Evolutionary conservation across 1,140 invertebrate genomes (phyloP), one percentile per base, ranked within the genome.

Genomic region (silkworm (Bombyx mori)): DNA sequence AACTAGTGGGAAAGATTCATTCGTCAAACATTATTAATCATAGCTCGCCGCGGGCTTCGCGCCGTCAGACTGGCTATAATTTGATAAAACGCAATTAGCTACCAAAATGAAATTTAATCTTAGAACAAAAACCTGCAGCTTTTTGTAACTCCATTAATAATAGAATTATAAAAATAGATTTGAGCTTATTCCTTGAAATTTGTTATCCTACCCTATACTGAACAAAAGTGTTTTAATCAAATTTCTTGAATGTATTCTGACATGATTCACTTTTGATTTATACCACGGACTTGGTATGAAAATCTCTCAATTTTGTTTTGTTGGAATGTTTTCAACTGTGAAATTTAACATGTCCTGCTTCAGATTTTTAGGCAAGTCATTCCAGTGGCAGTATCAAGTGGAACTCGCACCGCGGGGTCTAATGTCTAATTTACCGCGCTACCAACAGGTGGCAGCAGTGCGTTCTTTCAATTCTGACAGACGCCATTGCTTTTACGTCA

Each of bases 61-160:
- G 73, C 73, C 65, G 69, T 72, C 75, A 64, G 77, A 76, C 77
- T 80, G 75, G 75, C 77, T 78, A 83, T 85, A 85, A 87, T 87
- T 85, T 87, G 84, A 87, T 87, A 87, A 85, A 86, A 87, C 72
- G 78, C 82, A 85, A 87, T 85, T 85, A 87, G 84, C 82, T 87
- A 87, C 83, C 82, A 87, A 82, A 76, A 78, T 82, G 78, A 81
- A 86, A 84, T 82, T 82, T 84, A 81, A 87, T 87, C 75, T 79
- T 66, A 68, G 68, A 69, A 35, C 26, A 35, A 35, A 35, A 35
- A 35, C 26, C 26, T 35, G 67, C 72, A 66, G 69, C 68, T 73
- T 82, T 80, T 77, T 67, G 63, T 58, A 63, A 71, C 69, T 76
- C 71, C 75, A 75, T 35, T 35, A 35, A 35, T 35, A 35, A 35